A percentile compares a stretch with the other conserved stretches of the same genome.
These are phyloP conservation scores for Drosophila yooni DNA, from an alignment of 2,888 invertebrate genomes.

Conservation along the genomic window DNA sequence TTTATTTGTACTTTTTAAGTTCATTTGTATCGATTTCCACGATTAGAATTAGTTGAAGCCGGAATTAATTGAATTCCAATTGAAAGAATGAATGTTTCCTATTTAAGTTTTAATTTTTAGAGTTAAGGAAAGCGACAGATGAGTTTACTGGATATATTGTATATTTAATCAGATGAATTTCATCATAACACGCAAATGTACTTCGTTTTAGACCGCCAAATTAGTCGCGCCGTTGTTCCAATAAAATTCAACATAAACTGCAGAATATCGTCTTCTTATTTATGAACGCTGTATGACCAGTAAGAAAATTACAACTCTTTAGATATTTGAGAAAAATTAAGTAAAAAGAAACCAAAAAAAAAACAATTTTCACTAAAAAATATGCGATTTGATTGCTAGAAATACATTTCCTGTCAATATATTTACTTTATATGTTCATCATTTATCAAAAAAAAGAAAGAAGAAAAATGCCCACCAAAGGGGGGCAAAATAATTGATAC, in stretches of 20 bases:
- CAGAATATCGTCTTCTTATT: no score
- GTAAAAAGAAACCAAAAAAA: not conserved
- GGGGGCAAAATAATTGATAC: slow-evolving; percentile 3
- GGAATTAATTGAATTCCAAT: not conserved
- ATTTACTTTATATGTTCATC: not conserved
- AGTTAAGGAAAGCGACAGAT: not conserved
- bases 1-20: not conserved
- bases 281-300: no score
- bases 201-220: no score
- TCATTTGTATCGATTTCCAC: not conserved
- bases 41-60: not conserved
- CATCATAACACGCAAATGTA: no score
- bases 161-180: not conserved
- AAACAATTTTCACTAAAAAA: not conserved
- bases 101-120: no score
- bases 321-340: not conserved
- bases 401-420: slow-evolving; percentile 13
- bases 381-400: not conserved
- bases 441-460: not conserved
- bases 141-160: not conserved
- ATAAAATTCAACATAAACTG: no score
- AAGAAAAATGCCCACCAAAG: not conserved
- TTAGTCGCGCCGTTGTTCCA: no score
- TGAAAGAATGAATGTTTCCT: not conserved
- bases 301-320: not conserved